Conservation (phyloP, 2,113 vertebrate species). For the Anguilla japonica region DNA sequence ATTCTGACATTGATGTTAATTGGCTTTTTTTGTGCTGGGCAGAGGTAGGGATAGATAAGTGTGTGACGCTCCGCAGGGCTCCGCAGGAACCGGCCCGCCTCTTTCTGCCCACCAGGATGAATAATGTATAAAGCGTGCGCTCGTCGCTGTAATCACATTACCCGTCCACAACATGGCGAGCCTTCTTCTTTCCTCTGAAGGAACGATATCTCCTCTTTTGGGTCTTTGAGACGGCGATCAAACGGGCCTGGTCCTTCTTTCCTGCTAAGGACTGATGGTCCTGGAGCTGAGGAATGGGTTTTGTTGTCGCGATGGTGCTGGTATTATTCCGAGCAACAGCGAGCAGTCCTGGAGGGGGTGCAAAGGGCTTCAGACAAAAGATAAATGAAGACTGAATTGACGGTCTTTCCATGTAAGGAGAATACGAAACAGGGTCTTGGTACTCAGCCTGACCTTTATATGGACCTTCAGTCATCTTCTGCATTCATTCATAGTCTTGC, state of each 20-base stretch:
- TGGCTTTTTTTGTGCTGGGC: constrained; percentile 62
- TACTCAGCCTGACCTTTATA: background rate
- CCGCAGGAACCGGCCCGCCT: background rate
- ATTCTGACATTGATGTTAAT: constrained; percentile 75
- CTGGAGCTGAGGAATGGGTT: background rate
- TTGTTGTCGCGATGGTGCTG: background rate
- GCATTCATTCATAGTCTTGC: background rate
- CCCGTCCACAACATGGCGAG: constrained; percentile 8
- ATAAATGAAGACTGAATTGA: no score
- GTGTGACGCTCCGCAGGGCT: constrained; percentile 7
- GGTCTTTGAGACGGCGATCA: background rate
- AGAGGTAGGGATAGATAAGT: constrained; percentile 40
- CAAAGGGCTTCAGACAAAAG: background rate
- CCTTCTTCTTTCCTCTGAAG: background rate
- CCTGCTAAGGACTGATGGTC: background rate
- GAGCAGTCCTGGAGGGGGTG: background rate
- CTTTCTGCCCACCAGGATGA: constrained; percentile 20
- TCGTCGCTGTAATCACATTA: constrained; percentile 31
- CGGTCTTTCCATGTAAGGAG: background rate
- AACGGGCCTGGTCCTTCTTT: background rate
- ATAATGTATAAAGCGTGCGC: constrained; percentile 26
- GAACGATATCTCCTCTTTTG: background rate
- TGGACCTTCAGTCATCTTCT: background rate
- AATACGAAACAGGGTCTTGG: background rate
- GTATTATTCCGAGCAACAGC: background rate